Conservation (phyloP, 1,140 invertebrate species). For the Bombus consobrinus region DNA sequence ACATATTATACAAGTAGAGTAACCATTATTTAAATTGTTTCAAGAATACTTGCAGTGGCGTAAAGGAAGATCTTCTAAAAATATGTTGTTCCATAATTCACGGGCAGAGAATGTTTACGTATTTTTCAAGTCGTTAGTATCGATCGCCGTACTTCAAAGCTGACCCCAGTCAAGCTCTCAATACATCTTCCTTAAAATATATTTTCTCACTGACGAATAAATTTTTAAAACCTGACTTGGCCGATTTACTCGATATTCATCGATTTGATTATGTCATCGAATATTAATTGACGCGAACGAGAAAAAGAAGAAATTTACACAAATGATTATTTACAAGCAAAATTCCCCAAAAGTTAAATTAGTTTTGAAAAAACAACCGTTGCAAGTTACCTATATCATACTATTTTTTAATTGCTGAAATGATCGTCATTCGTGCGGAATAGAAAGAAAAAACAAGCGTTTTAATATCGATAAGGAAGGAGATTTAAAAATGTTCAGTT, state of each 20-base stretch:
- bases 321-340: too few relatives aligned
- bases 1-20: neutral
- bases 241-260: neutral
- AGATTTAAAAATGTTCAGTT: too few relatives aligned
- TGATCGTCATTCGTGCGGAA: too few relatives aligned
- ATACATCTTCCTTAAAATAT: constrained; percentile 1
- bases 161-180: neutral
- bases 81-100: constrained; percentile 11
- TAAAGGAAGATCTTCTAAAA: neutral
- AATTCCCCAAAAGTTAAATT: too few relatives aligned
- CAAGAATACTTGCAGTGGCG: neutral
- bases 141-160: neutral
- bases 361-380: too few relatives aligned
- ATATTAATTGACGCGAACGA: neutral
- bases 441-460: too few relatives aligned
- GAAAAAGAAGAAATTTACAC: neutral
- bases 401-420: too few relatives aligned
- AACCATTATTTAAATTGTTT: neutral
- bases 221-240: neutral
- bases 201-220: neutral
- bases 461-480: too few relatives aligned
- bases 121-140: constrained; percentile 32
- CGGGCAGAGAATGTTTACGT: neutral
- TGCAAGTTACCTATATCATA: too few relatives aligned
- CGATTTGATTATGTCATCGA: neutral